A percentile compares a stretch with the other conserved stretches of the same genome.
phyloP scores from a whole-genome alignment of 2,113 vertebrate genomes.

The Anthoscopus minutus region DNA sequence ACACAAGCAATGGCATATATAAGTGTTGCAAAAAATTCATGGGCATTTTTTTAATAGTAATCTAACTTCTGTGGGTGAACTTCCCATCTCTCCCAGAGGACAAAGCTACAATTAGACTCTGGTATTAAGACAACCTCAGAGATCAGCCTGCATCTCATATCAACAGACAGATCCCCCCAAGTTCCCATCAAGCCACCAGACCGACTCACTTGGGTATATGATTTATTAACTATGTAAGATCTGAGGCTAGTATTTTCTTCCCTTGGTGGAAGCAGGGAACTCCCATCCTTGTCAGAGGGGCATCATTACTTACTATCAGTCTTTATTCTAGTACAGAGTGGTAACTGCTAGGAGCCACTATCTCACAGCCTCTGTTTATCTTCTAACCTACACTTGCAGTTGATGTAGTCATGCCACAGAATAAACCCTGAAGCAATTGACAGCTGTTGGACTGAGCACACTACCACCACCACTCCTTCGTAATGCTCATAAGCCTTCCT shows the following conservation, averaged over 20 bases:
- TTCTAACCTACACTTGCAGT: neutral
- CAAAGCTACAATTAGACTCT: neutral
- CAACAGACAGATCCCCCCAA: neutral
- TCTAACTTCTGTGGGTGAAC: neutral
- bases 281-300: neutral
- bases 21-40: neutral
- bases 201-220: too few species aligned
- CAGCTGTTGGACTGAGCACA: neutral
- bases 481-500: accelerated
- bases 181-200: neutral
- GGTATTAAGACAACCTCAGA: neutral
- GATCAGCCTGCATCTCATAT: neutral
- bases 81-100: neutral
- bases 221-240: neutral
- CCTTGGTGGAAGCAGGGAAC: neutral
- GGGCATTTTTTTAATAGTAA: neutral
- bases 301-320: neutral
- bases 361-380: neutral
- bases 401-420: neutral
- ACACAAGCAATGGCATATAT: accelerated
- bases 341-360: neutral
- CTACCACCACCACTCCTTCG: accelerated
- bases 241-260: neutral
- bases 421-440: neutral
- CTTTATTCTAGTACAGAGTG: neutral